These are phyloP conservation scores for Planiliza haematocheilus DNA, from an alignment of 2,113 vertebrate genomes.

Conservation along the genomic window DNA sequence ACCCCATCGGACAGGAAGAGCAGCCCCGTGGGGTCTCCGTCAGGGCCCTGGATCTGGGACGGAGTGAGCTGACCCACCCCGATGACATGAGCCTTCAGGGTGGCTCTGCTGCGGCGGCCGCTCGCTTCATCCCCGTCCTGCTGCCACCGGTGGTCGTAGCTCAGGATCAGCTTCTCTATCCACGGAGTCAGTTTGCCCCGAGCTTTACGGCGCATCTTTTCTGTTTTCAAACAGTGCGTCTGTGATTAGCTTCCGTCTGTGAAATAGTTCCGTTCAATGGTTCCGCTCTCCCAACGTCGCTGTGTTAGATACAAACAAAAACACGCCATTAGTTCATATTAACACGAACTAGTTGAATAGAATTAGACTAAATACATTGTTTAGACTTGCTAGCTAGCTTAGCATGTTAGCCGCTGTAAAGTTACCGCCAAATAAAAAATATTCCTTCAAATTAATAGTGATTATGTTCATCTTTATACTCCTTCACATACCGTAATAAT, in stretches of 20 bases:
- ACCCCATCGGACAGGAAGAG: constrained; percentile 72
- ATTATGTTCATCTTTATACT: neutral
- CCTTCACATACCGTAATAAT: too few species aligned
- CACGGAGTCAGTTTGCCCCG: constrained; percentile 49
- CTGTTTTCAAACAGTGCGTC: neutral
- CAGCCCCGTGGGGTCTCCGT: constrained; percentile 35
- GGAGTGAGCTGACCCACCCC: constrained; percentile 54
- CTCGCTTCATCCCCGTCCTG: neutral
- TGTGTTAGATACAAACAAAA: neutral
- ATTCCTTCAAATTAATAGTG: constrained; percentile 36
- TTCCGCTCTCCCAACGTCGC: constrained; percentile 13
- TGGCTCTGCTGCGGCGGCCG: neutral
- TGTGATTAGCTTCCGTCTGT: neutral
- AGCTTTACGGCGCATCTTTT: constrained; percentile 20
- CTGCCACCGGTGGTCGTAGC: constrained; percentile 18
- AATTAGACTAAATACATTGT: too few species aligned
- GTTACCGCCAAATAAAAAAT: too few species aligned
- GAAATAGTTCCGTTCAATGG: neutral
- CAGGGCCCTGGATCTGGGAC: constrained; percentile 46
- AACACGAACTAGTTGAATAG: too few species aligned
- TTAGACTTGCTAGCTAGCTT: too few species aligned
- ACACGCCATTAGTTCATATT: too few species aligned
- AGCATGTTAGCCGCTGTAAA: neutral
- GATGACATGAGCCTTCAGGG: constrained; percentile 66
- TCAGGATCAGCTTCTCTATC: constrained; percentile 66